phyloP scores from a whole-genome alignment of 2,113 vertebrate species.

The Corynorhinus townsendii region DNA sequence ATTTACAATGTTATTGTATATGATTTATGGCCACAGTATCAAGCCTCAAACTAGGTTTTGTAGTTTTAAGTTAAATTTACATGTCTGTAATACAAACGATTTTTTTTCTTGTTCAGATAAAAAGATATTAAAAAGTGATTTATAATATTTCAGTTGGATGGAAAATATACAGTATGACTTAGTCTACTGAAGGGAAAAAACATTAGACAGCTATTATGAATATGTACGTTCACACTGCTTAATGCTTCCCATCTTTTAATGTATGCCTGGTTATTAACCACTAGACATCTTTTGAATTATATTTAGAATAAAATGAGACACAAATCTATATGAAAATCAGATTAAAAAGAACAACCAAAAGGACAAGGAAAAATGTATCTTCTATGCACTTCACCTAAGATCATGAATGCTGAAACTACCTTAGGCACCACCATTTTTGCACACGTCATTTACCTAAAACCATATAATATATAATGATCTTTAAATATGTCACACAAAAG shows the following conservation, averaged over 20 bases:
- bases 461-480: neutral
- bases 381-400: conserved; percentile 5
- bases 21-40: conserved; percentile 68
- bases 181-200: conserved; percentile 48
- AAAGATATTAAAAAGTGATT: conserved; percentile 70
- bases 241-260: conserved; percentile 48
- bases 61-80: conserved; percentile 72
- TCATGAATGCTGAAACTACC: neutral
- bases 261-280: conserved; percentile 42
- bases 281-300: conserved; percentile 50
- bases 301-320: conserved; percentile 38
- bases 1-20: conserved; percentile 73
- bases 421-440: neutral
- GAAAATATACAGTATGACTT: conserved; percentile 47
- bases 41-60: conserved; percentile 71
- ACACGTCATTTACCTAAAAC: neutral
- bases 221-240: conserved; percentile 39
- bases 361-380: neutral
- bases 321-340: conserved; percentile 57
- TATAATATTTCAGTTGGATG: conserved; percentile 57
- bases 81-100: conserved; percentile 59
- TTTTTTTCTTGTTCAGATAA: conserved; percentile 69
- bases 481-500: neutral
- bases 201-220: conserved; percentile 37
- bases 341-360: conserved; percentile 46